These are phyloP conservation scores for Aradophagus sp. DNA, from an alignment of 1,140 invertebrate species.

Conservation along the genomic window DNA sequence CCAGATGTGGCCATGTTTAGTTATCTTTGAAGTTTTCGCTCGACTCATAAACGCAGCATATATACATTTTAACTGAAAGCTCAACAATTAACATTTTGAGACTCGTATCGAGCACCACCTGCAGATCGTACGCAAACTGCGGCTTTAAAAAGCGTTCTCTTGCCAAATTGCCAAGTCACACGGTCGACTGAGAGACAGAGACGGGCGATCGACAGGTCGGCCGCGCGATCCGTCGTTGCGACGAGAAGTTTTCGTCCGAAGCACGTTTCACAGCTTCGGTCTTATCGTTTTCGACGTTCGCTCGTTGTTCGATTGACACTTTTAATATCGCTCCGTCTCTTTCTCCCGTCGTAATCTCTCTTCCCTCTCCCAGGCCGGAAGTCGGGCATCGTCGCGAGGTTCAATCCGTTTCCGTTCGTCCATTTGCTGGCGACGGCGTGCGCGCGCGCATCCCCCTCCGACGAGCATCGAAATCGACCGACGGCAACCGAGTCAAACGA, in stretches of 20 bases:
- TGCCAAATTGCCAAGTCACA: conserved; percentile 3
- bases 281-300: too few relatives aligned
- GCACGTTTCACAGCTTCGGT: too few relatives aligned
- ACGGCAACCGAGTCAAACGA: not conserved
- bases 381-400: conserved; percentile 18
- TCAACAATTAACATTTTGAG: conserved; percentile 56
- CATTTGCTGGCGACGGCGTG: conserved; percentile 7
- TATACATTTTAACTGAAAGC: conserved; percentile 56
- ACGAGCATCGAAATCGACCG: not conserved
- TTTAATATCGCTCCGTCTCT: conserved; percentile 3
- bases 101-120: conserved; percentile 54
- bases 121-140: conserved; percentile 65
- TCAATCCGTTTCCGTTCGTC: conserved; percentile 12
- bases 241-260: too few relatives aligned
- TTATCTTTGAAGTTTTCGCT: conserved; percentile 73
- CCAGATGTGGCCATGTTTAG: conserved; percentile 75
- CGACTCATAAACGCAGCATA: conserved; percentile 61
- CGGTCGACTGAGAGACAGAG: conserved; percentile 14
- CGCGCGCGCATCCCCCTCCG: conserved; percentile 1
- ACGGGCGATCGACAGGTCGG: conserved; percentile 2
- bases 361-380: conserved; percentile 13
- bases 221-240: not conserved
- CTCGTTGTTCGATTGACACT: too few relatives aligned
- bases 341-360: conserved; percentile 7
- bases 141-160: conserved; percentile 50